Evolutionary conservation across 2,797 vertebrate species (phyloP), one percentile per base, ranked within the genome.

Genomic region (Peromyscus attwateri): DNA sequence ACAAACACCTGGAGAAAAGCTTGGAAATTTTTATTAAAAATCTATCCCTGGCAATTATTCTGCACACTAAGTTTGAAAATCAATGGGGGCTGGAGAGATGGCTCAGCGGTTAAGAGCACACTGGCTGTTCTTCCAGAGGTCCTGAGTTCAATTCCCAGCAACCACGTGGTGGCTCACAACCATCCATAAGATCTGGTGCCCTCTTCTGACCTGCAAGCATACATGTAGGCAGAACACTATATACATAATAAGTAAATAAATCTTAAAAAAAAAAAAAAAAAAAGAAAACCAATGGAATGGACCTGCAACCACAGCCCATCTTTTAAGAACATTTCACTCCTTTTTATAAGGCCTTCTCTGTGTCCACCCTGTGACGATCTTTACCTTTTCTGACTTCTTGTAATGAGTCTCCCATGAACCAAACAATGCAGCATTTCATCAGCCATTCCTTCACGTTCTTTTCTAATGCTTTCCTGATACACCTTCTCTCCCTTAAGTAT

Each of bases 391-490:
- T 90, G 1, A 87, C 91, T 89, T 96, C 64, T 87, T 49, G 93
- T 10, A 73, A 62, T 91, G 77, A 93, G 92, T 70, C 87, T 43
- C 75, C 80, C 3, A 8, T 92, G 11, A 60, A 83, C 40, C 17
- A 92, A 52, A 73, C 71, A 91, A 95, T 92, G 64, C 55, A 96
- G 40, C 46, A 89, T 75, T 89, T 95, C 62, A 92, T 43, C 31
- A 91, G 46, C 14, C 31, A 66, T 89, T 75, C 49, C 40, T 85
- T 96, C 68, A 87, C 83, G 17, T 62, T 91, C 66, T 92, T 90
- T 87, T 92, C 87, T 95, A 80, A 87, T 60, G 84, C 40, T 91
- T 95, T 66, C 66, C 66, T 91, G 85, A 87, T 2, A 94, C 81
- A 62, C 89, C 49, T 70, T 81, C 92, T 87, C 66, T 84, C 11